Conservation (phyloP, 1,140 invertebrate species). For the Trachymyrmex septentrionalis region DNA sequence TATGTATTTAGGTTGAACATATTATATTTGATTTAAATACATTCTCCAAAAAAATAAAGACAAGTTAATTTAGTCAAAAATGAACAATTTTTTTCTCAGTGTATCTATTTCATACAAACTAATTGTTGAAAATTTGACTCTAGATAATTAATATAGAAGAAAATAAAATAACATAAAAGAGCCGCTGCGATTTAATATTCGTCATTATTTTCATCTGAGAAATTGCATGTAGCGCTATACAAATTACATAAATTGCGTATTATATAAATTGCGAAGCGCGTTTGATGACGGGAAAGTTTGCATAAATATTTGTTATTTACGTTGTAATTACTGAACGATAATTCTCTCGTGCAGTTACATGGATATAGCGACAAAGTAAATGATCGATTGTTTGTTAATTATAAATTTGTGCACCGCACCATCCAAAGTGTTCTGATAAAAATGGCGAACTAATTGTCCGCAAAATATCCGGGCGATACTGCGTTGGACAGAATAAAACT, state of each 20-base stretch:
- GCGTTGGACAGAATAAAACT: slow-evolving; percentile 26
- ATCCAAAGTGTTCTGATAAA: slow-evolving; percentile 33
- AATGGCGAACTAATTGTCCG: slow-evolving; percentile 41
- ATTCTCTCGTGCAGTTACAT: slow-evolving; percentile 35
- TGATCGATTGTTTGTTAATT: slow-evolving; percentile 57
- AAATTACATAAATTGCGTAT: slow-evolving; percentile 53
- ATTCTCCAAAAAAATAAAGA: too few species aligned
- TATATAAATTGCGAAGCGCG: slow-evolving; percentile 43
- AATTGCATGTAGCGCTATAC: slow-evolving; percentile 22
- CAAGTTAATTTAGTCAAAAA: too few species aligned
- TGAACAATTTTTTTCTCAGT: too few species aligned
- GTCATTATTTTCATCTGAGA: slow-evolving; percentile 31
- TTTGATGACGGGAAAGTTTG: slow-evolving; percentile 36
- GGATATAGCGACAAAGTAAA: slow-evolving; percentile 46
- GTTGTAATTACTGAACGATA: slow-evolving; percentile 49
- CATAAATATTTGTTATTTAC: slow-evolving; percentile 57
- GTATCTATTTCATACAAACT: background rate
- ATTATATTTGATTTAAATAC: too few species aligned
- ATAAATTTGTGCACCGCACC: slow-evolving; percentile 44
- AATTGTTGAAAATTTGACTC: background rate
- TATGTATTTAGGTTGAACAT: too few species aligned
- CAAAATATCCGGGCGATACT: slow-evolving; percentile 19
- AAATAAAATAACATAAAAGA: background rate
- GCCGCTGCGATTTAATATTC: slow-evolving; percentile 2
- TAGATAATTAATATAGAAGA: slow-evolving; percentile 54